phyloP scores from a whole-genome alignment of 2,888 invertebrate species.

The Nomada lathburiana region DNA sequence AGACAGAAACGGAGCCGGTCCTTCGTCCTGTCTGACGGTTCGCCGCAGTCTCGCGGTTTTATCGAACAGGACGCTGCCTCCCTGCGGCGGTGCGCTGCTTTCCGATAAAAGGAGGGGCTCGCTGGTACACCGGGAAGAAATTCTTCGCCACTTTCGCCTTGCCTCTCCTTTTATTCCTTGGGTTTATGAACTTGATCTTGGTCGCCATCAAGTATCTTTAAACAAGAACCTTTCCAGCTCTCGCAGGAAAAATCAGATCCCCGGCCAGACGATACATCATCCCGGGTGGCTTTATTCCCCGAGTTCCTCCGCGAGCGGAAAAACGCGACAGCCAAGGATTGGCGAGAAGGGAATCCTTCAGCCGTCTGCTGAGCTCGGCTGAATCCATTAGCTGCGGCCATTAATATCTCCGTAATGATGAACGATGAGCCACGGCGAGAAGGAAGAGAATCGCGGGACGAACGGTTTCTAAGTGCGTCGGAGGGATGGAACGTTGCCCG shows the following conservation, averaged over 20 bases:
- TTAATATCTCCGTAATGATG: constrained; percentile 81
- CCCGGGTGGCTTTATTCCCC: constrained; percentile 71
- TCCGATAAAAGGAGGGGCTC: constrained; percentile 35
- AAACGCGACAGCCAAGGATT: constrained; percentile 16
- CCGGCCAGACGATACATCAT: constrained; percentile 67
- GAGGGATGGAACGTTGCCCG: constrained; percentile 10
- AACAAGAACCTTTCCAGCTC: not conserved
- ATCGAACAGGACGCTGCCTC: constrained; percentile 42
- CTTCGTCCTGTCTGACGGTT: constrained; percentile 40
- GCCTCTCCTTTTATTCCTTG: not conserved
- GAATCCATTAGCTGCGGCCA: constrained; percentile 81
- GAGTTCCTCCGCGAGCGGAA: constrained; percentile 64
- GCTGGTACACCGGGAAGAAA: not conserved
- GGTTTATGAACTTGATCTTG: not conserved
- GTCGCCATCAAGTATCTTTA: not conserved
- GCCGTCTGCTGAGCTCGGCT: constrained; percentile 68
- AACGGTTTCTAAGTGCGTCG: constrained; percentile 37
- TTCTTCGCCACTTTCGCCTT: not conserved
- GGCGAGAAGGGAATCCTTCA: constrained; percentile 68
- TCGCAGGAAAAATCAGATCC: not conserved
- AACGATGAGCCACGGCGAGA: constrained; percentile 77
- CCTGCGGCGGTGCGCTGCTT: constrained; percentile 31
- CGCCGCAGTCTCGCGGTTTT: constrained; percentile 56
- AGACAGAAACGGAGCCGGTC: not conserved
- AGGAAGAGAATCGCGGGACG: constrained; percentile 57